Percentiles rank a stretch among this genome's conserved stretches.
Evolutionary conservation across 2,888 invertebrate genomes (phyloP).

Genomic region (Homarus gammarus): DNA sequence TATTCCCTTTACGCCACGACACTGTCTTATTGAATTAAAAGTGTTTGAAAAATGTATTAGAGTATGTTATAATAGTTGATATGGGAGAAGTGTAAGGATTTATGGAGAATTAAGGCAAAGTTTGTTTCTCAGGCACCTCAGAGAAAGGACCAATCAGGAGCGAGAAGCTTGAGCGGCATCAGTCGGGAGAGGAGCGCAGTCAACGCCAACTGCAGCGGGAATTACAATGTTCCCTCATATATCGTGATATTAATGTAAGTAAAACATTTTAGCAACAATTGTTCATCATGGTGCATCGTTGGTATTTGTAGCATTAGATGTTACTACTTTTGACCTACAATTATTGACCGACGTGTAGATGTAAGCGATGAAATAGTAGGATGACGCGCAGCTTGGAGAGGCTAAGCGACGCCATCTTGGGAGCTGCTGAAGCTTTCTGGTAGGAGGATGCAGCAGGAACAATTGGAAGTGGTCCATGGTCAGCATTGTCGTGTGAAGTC

Average conservation of each 20-base stretch:
- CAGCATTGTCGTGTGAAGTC: no score
- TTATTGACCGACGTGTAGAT: background rate
- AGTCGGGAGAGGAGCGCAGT: slow-evolving; percentile 57
- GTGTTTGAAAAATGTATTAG: background rate
- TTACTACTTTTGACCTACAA: background rate
- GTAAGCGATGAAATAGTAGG: background rate
- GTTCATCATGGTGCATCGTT: background rate
- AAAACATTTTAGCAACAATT: slow-evolving; percentile 14
- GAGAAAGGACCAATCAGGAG: slow-evolving; percentile 38
- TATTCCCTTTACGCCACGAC: background rate
- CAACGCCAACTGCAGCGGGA: slow-evolving; percentile 37
- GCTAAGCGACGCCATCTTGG: slow-evolving; percentile 55
- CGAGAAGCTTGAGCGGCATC: slow-evolving; percentile 35
- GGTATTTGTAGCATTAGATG: background rate
- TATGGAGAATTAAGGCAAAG: slow-evolving; percentile 15
- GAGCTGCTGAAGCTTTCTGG: slow-evolving; percentile 29
- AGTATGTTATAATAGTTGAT: background rate
- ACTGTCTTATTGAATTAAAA: background rate
- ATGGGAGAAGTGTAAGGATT: background rate
- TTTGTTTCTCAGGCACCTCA: slow-evolving; percentile 27
- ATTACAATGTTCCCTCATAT: slow-evolving; percentile 53
- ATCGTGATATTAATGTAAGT: slow-evolving; percentile 68
- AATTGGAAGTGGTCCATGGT: no score
- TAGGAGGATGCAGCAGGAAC: background rate
- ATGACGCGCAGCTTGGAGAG: slow-evolving; percentile 60